Conservation (phyloP, 2,113 vertebrate genomes). For the Psittacara wagleri region DNA sequence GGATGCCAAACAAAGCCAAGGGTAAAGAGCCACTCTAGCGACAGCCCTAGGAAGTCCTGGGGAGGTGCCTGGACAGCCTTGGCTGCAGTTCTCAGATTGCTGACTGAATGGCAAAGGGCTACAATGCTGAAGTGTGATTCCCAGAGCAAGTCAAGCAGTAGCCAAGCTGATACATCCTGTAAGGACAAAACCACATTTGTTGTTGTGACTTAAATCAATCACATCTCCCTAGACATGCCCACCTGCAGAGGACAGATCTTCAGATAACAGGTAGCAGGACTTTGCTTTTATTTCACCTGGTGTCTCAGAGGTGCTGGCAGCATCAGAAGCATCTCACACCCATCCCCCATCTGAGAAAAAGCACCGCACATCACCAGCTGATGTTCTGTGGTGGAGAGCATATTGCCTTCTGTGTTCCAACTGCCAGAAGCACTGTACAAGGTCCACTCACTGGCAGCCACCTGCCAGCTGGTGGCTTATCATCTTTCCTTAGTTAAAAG, state of each 20-base stretch:
- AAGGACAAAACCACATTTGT: neutral
- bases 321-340: neutral
- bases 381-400: neutral
- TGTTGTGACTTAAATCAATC: neutral
- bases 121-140: neutral
- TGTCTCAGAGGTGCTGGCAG: neutral
- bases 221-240: neutral
- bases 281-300: neutral
- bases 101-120: neutral
- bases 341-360: neutral
- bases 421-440: neutral
- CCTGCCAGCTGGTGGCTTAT: rapidly evolving
- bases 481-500: neutral
- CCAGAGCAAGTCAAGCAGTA: neutral
- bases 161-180: neutral
- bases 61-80: rapidly evolving
- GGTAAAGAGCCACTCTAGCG: neutral
- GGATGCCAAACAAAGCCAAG: neutral
- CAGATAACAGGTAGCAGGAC: neutral
- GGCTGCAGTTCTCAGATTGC: neutral
- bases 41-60: neutral
- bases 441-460: neutral
- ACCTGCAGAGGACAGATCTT: neutral
- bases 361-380: rapidly evolving
- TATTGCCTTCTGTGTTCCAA: neutral